These are phyloP conservation scores for Eumacrocentrus americanus DNA, from an alignment of 2,888 invertebrate genomes.

Conservation along the genomic window DNA sequence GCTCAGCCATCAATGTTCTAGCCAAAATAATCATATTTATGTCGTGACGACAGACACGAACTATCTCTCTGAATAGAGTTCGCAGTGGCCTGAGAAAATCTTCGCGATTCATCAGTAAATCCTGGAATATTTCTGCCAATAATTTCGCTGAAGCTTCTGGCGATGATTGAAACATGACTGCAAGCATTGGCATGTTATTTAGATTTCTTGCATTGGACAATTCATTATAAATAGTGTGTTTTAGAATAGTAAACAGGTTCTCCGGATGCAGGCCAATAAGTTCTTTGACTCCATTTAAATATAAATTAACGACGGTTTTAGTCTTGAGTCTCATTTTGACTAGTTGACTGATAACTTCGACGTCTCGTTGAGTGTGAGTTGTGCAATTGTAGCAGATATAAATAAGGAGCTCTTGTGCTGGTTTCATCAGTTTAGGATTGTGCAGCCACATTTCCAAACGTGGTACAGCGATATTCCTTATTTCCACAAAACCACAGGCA, in stretches of 20 bases:
- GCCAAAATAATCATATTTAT: constrained; percentile 82
- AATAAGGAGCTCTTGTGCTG: constrained; percentile 89
- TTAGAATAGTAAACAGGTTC: constrained; percentile 83
- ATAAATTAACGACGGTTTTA: constrained; percentile 88
- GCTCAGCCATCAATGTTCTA: constrained; percentile 74
- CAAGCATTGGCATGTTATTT: constrained; percentile 92
- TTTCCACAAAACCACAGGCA: constrained; percentile 86
- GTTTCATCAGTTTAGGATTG: constrained; percentile 91
- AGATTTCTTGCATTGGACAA: constrained; percentile 89
- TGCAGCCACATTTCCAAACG: constrained; percentile 93
- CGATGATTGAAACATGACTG: constrained; percentile 84
- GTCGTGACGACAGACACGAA: constrained; percentile 81
- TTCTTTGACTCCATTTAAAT: constrained; percentile 88
- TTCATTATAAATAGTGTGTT: constrained; percentile 94
- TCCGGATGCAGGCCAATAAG: constrained; percentile 84
- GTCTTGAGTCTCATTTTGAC: constrained; percentile 92
- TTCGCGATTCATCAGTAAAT: constrained; percentile 84
- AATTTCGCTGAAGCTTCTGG: constrained; percentile 82
- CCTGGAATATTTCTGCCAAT: constrained; percentile 85
- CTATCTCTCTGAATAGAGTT: constrained; percentile 85
- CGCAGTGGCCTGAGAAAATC: constrained; percentile 89
- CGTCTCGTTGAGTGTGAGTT: constrained; percentile 69
- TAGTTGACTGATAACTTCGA: constrained; percentile 81
- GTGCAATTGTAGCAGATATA: constrained; percentile 91
- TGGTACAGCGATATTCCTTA: constrained; percentile 78